Conservation (phyloP, 2,888 invertebrate genomes). For the Gortyna flavago region DNA sequence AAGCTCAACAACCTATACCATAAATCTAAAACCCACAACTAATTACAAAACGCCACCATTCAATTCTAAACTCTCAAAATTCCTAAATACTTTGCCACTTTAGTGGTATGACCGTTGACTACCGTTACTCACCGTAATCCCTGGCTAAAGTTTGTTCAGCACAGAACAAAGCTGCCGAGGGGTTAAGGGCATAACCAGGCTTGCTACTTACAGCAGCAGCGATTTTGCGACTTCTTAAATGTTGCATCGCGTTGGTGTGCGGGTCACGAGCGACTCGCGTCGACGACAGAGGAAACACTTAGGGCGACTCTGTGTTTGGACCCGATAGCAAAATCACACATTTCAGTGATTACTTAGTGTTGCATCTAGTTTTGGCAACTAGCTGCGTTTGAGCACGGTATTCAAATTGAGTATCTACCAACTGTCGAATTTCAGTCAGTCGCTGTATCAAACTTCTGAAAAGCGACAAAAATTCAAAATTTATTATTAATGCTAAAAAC, state of each 20-base stretch:
- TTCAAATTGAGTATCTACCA: background rate
- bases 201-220: background rate
- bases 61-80: conserved; percentile 33
- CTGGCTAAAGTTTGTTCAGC: conserved; percentile 66
- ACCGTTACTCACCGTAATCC: conserved; percentile 66
- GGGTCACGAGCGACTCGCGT: too few relatives aligned
- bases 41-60: conserved; percentile 28
- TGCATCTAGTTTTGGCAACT: background rate
- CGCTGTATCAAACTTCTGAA: background rate
- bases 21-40: conserved; percentile 18
- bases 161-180: conserved; percentile 65
- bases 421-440: background rate
- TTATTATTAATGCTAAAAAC: too few relatives aligned
- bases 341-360: background rate
- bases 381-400: background rate
- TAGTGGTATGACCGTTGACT: conserved; percentile 47
- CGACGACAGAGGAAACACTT: too few relatives aligned
- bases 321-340: background rate
- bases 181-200: conserved; percentile 26
- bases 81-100: conserved; percentile 48
- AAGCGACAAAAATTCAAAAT: background rate
- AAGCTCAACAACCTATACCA: background rate
- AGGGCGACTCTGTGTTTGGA: too few relatives aligned
- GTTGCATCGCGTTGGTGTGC: background rate
- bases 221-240: background rate